Evolutionary conservation across 2,113 vertebrate genomes (phyloP).

Genomic region (Oreochromis aureus): DNA sequence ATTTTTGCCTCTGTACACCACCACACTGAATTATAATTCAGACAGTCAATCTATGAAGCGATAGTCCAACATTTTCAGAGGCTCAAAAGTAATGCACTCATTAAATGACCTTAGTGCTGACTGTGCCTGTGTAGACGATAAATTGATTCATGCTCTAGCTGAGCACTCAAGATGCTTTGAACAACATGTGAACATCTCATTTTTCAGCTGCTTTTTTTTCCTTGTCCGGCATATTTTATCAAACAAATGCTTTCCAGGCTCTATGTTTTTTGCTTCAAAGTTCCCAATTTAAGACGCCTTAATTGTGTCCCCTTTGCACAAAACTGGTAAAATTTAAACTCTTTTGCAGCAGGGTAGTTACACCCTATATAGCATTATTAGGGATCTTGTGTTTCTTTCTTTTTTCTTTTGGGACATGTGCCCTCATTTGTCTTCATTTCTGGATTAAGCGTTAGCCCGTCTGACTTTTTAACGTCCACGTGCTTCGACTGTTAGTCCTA

Average conservation of each 20-base stretch:
- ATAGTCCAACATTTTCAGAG: neutral
- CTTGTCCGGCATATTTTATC: neutral
- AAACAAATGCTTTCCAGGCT: neutral
- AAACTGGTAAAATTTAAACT: neutral
- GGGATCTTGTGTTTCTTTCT: neutral
- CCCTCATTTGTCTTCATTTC: neutral
- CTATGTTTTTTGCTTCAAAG: neutral
- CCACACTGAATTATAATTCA: accelerated
- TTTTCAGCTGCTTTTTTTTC: neutral
- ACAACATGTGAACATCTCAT: neutral
- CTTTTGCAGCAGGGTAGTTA: neutral
- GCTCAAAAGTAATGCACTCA: neutral
- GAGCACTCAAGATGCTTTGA: neutral
- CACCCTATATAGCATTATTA: neutral
- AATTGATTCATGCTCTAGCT: neutral
- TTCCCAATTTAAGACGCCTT: neutral
- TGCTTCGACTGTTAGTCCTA: neutral
- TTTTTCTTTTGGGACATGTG: neutral
- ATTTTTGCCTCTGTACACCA: neutral
- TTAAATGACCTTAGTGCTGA: neutral
- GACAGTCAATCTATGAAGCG: neutral
- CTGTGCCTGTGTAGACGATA: neutral
- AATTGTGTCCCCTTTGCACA: neutral
- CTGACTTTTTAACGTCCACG: neutral
- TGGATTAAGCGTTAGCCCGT: neutral